A percentile compares a stretch with the other conserved stretches of the same genome.
phyloP scores from a whole-genome alignment of 2,797 vertebrate species.

The Loriculus beryllinus region DNA sequence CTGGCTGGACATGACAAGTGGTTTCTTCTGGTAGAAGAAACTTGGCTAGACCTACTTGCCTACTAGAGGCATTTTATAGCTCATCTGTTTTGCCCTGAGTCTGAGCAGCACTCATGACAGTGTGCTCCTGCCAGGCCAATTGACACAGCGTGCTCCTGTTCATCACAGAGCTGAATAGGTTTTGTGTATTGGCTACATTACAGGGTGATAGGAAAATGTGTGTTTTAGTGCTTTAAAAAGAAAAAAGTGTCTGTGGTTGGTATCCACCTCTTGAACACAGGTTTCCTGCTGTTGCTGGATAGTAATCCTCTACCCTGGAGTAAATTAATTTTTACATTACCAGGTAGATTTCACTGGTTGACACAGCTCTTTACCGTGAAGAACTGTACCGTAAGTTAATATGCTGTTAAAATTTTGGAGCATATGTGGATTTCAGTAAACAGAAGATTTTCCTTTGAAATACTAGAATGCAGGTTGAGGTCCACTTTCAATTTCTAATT shows the following conservation, averaged over 20 bases:
- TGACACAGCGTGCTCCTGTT: neutral
- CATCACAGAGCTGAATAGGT: neutral
- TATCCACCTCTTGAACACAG: neutral
- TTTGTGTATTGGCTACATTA: neutral
- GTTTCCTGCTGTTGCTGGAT: neutral
- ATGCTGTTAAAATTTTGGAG: neutral
- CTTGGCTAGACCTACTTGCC: neutral
- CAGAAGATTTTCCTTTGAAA: neutral
- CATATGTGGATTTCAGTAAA: neutral
- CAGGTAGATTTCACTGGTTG: neutral
- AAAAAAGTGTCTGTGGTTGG: neutral
- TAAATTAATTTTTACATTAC: neutral
- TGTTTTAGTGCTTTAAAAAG: neutral
- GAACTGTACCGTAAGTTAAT: neutral
- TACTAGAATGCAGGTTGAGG: neutral
- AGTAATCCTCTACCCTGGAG: neutral
- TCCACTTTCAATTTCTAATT: neutral
- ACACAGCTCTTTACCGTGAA: neutral
- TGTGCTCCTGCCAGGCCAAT: neutral
- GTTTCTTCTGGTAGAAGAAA: conserved; percentile 10
- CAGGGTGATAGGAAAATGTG: neutral
- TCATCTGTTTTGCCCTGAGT: neutral
- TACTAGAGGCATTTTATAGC: neutral
- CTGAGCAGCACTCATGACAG: neutral
- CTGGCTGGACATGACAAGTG: conserved; percentile 18